These are phyloP conservation scores for Eulemur rubriventer DNA, from an alignment of 2,797 vertebrate genomes.

Conservation along the genomic window DNA sequence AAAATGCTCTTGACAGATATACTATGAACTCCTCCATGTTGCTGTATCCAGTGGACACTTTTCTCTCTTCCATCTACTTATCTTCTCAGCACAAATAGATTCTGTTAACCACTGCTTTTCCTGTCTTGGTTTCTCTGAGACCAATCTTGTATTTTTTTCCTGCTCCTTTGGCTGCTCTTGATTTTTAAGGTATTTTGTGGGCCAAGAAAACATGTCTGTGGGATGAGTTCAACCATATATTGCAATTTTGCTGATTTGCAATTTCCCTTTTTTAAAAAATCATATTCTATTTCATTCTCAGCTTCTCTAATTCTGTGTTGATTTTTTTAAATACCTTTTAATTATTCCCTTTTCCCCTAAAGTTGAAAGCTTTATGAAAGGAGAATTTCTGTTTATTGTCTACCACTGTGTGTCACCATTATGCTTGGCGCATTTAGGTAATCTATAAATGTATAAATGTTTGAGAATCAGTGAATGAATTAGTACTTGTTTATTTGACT, in stretches of 20 bases:
- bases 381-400: neutral
- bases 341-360: neutral
- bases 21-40: neutral
- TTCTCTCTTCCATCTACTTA: neutral
- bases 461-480: neutral
- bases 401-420: neutral
- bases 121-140: neutral
- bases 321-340: neutral
- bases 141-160: neutral
- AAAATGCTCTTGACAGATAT: neutral
- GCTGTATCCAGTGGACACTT: neutral
- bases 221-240: neutral
- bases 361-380: neutral
- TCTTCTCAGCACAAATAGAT: neutral
- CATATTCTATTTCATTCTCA: neutral
- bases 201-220: neutral
- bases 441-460: neutral
- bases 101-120: neutral
- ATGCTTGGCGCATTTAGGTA: neutral
- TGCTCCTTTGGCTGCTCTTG: neutral
- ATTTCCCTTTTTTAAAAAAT: neutral
- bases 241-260: neutral
- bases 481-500: neutral
- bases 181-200: neutral
- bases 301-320: neutral